Evolutionary conservation across 2,888 invertebrate genomes (phyloP), one percentile per base, ranked within the genome.

Genomic region (Agrochola litura): DNA sequence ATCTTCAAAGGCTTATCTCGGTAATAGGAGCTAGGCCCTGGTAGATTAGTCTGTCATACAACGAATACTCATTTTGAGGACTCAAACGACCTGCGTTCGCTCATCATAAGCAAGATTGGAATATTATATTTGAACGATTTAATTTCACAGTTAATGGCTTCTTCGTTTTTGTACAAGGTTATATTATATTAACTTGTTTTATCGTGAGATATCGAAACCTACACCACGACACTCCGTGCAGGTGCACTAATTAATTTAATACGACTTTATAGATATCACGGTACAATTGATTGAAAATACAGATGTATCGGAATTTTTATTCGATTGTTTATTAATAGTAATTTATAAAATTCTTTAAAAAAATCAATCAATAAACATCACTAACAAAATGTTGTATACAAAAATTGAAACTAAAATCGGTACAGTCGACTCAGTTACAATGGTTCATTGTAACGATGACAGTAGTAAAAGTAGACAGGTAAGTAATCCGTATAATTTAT

Each of bases 11-110:
- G 74, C 67, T 83, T 85, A 85, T 79, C 84, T 82, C 63, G 6
- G 83, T 77, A 84, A 84, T 72, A 81, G 78, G 65, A 84, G 64
- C 77, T 60, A 69, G 58, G 68, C 30, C 37, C 41, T 30, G 61
- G 77, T 52, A 84, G 84, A 83, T 84, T 81, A 81, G 64, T 63
- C 75, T 85, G 80, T 79, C 85, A 77, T 77, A 77, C 77, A 75
- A 71, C 56, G 76, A 79, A 85, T 73, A 79, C 69, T 75, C 85
- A 80, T 85, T 79, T 69, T 79, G 70, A 79, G 72, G 52, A 64
- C 60, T 71, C 61, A 75, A 73, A 75, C 75, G 73, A 75, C 67
- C 64, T 61, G 65, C 69, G 61, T 49, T 74, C 64, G 67, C 52
- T 79, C 67, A 52, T 58, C 58, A 68, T 73, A 65, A 75, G 67